Conservation (phyloP, 2,888 invertebrate genomes). For the Neoscelio sp. region DNA sequence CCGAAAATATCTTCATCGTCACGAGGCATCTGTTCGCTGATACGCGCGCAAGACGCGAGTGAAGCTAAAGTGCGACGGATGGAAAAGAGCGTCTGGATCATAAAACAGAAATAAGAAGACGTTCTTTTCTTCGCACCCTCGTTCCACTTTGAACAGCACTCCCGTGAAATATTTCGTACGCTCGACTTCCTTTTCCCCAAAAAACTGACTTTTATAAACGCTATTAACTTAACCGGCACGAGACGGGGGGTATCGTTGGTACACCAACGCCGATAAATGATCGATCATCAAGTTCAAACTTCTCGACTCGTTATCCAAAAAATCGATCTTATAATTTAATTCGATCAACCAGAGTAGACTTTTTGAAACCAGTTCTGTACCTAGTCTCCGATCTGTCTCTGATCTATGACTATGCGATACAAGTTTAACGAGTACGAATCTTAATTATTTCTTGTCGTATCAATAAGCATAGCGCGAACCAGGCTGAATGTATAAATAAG, state of each 20-base stretch:
- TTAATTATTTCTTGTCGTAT: too few relatives aligned
- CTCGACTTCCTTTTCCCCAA: background rate
- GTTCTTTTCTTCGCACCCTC: conserved; percentile 29
- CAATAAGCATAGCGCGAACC: too few relatives aligned
- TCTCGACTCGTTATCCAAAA: too few relatives aligned
- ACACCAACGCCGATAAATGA: background rate
- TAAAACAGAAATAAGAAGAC: conserved; percentile 61
- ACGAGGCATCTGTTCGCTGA: conserved; percentile 65
- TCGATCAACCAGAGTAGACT: too few relatives aligned
- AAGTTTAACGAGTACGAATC: too few relatives aligned
- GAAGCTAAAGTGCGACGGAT: conserved; percentile 42
- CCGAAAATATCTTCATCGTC: conserved; percentile 63
- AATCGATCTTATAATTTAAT: too few relatives aligned
- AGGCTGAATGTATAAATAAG: too few relatives aligned
- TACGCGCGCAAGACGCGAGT: conserved; percentile 33
- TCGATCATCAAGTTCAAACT: too few relatives aligned
- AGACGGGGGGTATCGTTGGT: too few relatives aligned
- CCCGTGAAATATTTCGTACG: conserved; percentile 2
- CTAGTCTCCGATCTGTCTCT: too few relatives aligned
- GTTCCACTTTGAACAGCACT: conserved; percentile 9
- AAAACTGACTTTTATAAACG: conserved; percentile 6
- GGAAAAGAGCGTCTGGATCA: conserved; percentile 48
- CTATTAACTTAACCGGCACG: background rate
- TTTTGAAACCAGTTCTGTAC: too few relatives aligned
- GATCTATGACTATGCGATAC: too few relatives aligned